Percentiles rank a stretch among this genome's conserved stretches.
These are phyloP conservation scores for Chalcosyrphus nemorum DNA, from an alignment of 2,888 invertebrate genomes.

Conservation along the genomic window DNA sequence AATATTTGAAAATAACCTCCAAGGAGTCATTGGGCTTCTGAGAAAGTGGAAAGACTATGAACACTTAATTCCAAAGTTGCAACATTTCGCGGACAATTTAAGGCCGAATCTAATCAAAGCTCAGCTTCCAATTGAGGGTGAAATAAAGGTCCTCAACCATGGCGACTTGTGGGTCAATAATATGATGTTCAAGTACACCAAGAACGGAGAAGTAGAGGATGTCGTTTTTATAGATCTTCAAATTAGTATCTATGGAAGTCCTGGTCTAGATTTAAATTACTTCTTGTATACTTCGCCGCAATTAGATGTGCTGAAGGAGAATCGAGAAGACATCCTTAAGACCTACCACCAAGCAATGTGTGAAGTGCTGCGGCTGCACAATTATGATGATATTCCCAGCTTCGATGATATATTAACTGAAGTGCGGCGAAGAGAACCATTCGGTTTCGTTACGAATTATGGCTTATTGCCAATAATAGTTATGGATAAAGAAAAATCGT, in stretches of 20 bases:
- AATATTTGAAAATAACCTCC: not conserved
- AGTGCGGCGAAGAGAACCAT: too few species aligned
- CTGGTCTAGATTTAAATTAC: conserved; percentile 80
- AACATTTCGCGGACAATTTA: conserved; percentile 74
- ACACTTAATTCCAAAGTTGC: conserved; percentile 79
- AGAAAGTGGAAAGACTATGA: conserved; percentile 82
- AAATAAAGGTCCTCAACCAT: conserved; percentile 82
- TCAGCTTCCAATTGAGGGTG: conserved; percentile 75
- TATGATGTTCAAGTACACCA: conserved; percentile 82
- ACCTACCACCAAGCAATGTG: too few species aligned
- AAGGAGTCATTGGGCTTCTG: conserved; percentile 77
- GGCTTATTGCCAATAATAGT: too few species aligned
- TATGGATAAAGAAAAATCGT: too few species aligned
- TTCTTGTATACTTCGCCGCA: conserved; percentile 79
- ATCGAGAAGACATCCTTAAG: too few species aligned
- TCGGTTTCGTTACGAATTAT: too few species aligned
- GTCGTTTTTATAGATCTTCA: conserved; percentile 79
- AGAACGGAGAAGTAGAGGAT: conserved; percentile 13
- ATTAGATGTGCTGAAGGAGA: conserved; percentile 40
- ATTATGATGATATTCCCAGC: too few species aligned
- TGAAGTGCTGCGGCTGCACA: too few species aligned
- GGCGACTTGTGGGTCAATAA: conserved; percentile 84
- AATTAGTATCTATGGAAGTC: conserved; percentile 77
- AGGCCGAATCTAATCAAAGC: conserved; percentile 74
- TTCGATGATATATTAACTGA: too few species aligned